Evolutionary conservation across 2,888 invertebrate species (phyloP).

Genomic region (Lycaena phlaeas): DNA sequence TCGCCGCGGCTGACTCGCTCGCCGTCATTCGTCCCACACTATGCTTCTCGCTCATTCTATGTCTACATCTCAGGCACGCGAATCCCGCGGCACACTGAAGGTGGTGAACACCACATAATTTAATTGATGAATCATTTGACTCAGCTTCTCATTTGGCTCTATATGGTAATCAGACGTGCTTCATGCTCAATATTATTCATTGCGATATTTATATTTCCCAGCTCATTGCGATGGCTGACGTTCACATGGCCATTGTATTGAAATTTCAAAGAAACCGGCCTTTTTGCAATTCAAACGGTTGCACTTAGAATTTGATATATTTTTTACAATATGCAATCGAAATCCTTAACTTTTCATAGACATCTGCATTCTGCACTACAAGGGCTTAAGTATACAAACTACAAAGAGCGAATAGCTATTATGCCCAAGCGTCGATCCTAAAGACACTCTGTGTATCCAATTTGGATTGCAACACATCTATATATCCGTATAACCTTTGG

Average conservation of each 20-base stretch:
- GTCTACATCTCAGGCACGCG: slow-evolving; percentile 28
- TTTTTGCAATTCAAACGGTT: too few species aligned
- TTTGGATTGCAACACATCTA: too few species aligned
- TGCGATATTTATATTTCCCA: slow-evolving; percentile 32
- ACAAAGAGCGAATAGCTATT: too few species aligned
- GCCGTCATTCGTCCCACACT: slow-evolving; percentile 65
- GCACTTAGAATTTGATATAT: too few species aligned
- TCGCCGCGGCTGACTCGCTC: slow-evolving; percentile 46
- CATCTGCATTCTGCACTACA: too few species aligned
- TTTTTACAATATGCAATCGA: too few species aligned
- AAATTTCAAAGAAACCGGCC: too few species aligned
- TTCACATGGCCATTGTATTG: background rate
- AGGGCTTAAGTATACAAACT: too few species aligned
- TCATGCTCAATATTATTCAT: slow-evolving; percentile 37
- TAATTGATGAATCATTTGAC: slow-evolving; percentile 57
- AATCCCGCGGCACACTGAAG: slow-evolving; percentile 15
- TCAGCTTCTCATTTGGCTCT: slow-evolving; percentile 48
- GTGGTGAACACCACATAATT: slow-evolving; percentile 39
- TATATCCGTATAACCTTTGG: too few species aligned
- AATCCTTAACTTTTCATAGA: too few species aligned
- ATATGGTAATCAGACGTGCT: slow-evolving; percentile 38
- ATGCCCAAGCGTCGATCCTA: too few species aligned
- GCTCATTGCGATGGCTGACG: slow-evolving; percentile 27
- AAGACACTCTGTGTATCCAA: too few species aligned
- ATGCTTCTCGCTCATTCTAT: slow-evolving; percentile 69